Conservation (phyloP, 1,140 invertebrate genomes). For the Parasteatoda tepidariorum region DNA sequence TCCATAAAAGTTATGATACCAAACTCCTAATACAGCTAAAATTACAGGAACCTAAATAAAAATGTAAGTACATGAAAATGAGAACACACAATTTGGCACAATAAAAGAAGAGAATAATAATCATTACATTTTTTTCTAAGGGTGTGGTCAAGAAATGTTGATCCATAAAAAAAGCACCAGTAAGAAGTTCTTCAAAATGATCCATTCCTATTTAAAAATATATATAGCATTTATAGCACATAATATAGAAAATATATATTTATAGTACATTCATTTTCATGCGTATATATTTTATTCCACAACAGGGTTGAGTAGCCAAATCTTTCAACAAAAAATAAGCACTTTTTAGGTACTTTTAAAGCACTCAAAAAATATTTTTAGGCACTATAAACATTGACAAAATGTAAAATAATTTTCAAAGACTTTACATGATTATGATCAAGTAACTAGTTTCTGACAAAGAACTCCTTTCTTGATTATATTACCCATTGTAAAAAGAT, state of each 20-base stretch:
- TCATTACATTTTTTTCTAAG: conserved; percentile 90
- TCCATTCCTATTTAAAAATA: conserved; percentile 76
- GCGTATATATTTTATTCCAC: too few relatives aligned
- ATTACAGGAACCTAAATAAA: conserved; percentile 88
- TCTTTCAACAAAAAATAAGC: too few relatives aligned
- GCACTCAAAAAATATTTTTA: too few relatives aligned
- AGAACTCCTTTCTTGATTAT: too few relatives aligned
- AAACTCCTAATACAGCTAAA: conserved; percentile 92
- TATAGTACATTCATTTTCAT: too few relatives aligned
- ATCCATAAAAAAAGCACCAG: conserved; percentile 94
- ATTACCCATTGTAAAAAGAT: too few relatives aligned
- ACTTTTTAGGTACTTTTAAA: too few relatives aligned
- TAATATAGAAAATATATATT: neutral
- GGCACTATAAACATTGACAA: too few relatives aligned
- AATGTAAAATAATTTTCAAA: too few relatives aligned
- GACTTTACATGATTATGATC: too few relatives aligned
- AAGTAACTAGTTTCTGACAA: too few relatives aligned
- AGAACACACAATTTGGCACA: neutral
- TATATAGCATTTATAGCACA: conserved; percentile 10
- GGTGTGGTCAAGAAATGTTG: conserved; percentile 90
- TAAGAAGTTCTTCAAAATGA: conserved; percentile 92
- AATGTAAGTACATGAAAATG: conserved; percentile 13
- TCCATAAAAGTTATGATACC: conserved; percentile 96
- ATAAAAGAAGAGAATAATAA: conserved; percentile 10
- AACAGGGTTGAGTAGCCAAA: too few relatives aligned